phyloP scores from a whole-genome alignment of 2,797 vertebrate species.

The Heliangelus exortis region DNA sequence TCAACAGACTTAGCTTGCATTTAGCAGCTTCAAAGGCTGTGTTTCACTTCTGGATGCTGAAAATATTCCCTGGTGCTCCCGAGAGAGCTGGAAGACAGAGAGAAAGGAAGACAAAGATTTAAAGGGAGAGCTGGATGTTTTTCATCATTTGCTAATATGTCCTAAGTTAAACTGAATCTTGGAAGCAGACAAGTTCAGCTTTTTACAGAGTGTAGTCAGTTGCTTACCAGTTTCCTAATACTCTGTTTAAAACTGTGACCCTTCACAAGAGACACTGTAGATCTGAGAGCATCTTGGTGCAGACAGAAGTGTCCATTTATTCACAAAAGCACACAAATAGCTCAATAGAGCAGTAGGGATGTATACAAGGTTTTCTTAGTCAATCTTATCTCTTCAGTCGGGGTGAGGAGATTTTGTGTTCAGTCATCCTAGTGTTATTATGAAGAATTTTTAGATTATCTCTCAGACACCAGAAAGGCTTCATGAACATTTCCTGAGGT shows the following conservation, averaged over 20 bases:
- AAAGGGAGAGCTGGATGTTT: background rate
- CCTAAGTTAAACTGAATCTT: background rate
- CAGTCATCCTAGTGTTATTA: conserved; percentile 36
- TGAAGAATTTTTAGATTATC: conserved; percentile 48
- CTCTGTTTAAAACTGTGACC: conserved; percentile 25
- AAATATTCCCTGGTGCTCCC: background rate
- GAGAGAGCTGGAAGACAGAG: background rate
- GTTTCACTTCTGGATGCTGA: background rate
- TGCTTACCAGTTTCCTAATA: background rate
- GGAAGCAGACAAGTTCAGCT: background rate
- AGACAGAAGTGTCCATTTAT: conserved; percentile 32
- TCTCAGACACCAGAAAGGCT: background rate
- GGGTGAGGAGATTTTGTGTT: conserved; percentile 6
- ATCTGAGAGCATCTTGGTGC: conserved; percentile 24
- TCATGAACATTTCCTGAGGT: conserved; percentile 46
- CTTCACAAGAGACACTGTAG: background rate
- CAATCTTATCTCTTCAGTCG: conserved; percentile 27
- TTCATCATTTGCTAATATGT: background rate
- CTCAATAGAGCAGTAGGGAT: conserved; percentile 23
- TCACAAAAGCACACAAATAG: background rate
- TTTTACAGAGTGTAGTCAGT: background rate
- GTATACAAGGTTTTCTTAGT: conserved; percentile 53
- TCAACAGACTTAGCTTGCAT: background rate
- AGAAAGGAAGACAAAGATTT: background rate
- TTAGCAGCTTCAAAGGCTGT: background rate